Evolutionary conservation across 2,888 invertebrate genomes (phyloP), one percentile per base, ranked within the genome.

Genomic region (Temnothorax unifasciatus): DNA sequence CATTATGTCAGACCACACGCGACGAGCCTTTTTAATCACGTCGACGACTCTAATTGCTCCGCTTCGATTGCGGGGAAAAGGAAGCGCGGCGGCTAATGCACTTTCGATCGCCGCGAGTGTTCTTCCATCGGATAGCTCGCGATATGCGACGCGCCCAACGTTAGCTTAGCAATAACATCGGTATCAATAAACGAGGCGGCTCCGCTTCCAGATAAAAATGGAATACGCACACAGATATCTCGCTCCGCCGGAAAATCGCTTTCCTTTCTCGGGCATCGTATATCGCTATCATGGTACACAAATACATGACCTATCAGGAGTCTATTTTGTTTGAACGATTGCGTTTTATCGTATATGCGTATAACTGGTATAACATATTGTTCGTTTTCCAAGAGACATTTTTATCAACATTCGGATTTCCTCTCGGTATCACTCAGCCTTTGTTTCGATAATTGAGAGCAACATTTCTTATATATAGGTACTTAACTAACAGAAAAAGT

Each of bases 1-100:
- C 54, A 29, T 76, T 52, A 52, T 29, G 15, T 47, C 34, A 34
- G 61, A 75, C 21, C 18, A 25, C 69, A 69, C 57, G 69, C 34
- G 29, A 79, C 34, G 57, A 59, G 57, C 69, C 47, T 75, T 63
- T 34, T 79, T 79, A 79, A 79, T 79, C 69, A 47, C 47, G 54
- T 54, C n/a, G 44, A 9, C 63, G 11, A 34, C 21, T 54, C 54
- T 79, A 71, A 79, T 71, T 71, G 57, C 44, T 29, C 18, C 44
- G 34, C 34, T 79, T 44, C 21, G 75, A 79, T 79, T 71, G 57
- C 34, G 71, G 47, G 57, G 34, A 41, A 54, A 71, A 71, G 57
- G 13, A 71, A 79, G 25, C n/a, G 57, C 44, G 57, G 57, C 44
- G 57, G 54, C 57, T 79, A 44, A 79, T 79, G 77, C 57, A 69